Evolutionary conservation across 2,113 vertebrate genomes (phyloP).

Genomic region (Saccopteryx bilineata): DNA sequence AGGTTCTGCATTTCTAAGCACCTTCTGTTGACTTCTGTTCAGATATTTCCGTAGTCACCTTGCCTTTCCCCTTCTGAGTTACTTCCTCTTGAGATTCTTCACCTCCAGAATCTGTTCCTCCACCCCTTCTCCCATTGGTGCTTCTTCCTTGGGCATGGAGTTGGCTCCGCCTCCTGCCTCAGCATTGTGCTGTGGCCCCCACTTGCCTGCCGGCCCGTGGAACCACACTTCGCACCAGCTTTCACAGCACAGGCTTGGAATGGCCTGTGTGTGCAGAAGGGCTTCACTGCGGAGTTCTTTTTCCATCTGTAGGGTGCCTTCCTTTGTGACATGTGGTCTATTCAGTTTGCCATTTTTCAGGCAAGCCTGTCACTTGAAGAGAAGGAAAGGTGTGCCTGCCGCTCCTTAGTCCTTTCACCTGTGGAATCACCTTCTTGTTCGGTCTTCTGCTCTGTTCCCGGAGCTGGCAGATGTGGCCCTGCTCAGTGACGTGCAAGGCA

Average conservation of each 20-base stretch:
- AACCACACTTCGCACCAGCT: not conserved
- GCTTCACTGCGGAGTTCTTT: not conserved
- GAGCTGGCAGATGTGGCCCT: not conserved
- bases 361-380: not conserved
- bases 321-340: not conserved
- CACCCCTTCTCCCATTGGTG: not conserved
- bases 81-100: accelerated
- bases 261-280: not conserved
- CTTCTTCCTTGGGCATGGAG: not conserved
- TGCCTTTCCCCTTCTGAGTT: no score
- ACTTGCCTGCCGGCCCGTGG: not conserved
- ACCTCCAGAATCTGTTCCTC: not conserved
- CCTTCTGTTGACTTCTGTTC: no score
- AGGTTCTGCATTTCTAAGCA: not conserved
- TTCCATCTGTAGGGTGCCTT: not conserved
- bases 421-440: not conserved
- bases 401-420: not conserved
- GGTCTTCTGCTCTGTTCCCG: not conserved
- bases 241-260: not conserved
- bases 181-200: accelerated
- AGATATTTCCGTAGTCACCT: accelerated
- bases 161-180: not conserved
- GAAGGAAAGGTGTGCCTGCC: not conserved
- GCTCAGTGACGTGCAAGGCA: not conserved
- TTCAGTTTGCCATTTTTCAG: not conserved